phyloP scores from a whole-genome alignment of 2,888 invertebrate species.

The Drosophila picticornis region DNA sequence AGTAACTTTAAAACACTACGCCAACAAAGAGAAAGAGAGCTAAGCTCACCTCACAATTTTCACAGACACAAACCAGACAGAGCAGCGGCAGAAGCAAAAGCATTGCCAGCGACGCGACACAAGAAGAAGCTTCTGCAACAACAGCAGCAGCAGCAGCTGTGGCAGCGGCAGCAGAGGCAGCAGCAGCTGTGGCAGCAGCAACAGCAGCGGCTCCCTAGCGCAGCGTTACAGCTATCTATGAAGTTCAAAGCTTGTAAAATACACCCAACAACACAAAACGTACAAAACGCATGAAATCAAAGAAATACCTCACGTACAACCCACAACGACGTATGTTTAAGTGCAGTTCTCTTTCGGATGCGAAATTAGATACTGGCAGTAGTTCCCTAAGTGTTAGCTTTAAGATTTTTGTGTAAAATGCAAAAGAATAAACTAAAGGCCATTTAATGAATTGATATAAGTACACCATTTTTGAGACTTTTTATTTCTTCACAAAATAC shows the following conservation, averaged over 20 bases:
- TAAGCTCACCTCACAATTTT: slow-evolving; percentile 10
- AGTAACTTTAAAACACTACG: slow-evolving; percentile 32
- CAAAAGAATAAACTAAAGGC: slow-evolving; percentile 52
- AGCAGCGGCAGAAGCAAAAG: slow-evolving; percentile 50
- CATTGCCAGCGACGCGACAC: slow-evolving; percentile 28
- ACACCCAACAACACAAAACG: slow-evolving; percentile 28
- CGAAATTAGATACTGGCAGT: slow-evolving; percentile 57
- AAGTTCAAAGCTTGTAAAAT: slow-evolving; percentile 72
- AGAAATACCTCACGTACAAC: slow-evolving; percentile 71
- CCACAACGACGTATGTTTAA: slow-evolving; percentile 46
- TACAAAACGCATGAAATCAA: slow-evolving; percentile 72
- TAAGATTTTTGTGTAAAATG: slow-evolving; percentile 38
- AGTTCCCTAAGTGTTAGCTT: slow-evolving; percentile 11
- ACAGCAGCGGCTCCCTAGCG: slow-evolving; percentile 30
- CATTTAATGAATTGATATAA: slow-evolving; percentile 52
- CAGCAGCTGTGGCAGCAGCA: neutral
- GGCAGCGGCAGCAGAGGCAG: slow-evolving; percentile 3
- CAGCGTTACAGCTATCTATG: slow-evolving; percentile 9
- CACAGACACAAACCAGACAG: slow-evolving; percentile 59
- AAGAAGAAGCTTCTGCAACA: slow-evolving; percentile 13
- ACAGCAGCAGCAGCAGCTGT: neutral
- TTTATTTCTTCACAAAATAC: neutral
- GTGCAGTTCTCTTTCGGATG: slow-evolving; percentile 56
- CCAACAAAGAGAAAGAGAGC: neutral
- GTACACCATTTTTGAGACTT: neutral